Evolutionary conservation across 1,140 invertebrate genomes (phyloP).

Genomic region (Diorhabda carinulata): DNA sequence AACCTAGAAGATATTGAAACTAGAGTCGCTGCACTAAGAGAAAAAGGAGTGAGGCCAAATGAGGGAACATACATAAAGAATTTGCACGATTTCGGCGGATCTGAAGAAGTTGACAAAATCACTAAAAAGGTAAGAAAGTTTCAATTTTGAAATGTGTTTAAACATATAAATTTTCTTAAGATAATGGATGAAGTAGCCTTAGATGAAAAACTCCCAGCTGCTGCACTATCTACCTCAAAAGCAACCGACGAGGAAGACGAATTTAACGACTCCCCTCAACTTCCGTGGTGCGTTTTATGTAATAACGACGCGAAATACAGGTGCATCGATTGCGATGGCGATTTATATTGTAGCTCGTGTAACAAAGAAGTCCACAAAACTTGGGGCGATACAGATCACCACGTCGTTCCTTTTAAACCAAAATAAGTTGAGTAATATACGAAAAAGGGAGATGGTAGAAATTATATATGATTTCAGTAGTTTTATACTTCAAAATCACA

Average conservation of each 20-base stretch:
- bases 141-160: neutral
- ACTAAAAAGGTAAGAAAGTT: conserved; percentile 40
- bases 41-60: conserved; percentile 41
- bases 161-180: conserved; percentile 23
- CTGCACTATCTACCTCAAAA: conserved; percentile 19
- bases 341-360: conserved; percentile 68
- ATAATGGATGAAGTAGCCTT: conserved; percentile 46
- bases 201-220: conserved; percentile 35
- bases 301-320: conserved; percentile 67
- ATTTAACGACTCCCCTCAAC: conserved; percentile 48
- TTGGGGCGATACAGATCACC: conserved; percentile 43
- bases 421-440: neutral
- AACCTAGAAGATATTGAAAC: conserved; percentile 53
- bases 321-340: conserved; percentile 66
- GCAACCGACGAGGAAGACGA: conserved; percentile 26
- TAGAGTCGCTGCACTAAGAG: conserved; percentile 46
- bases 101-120: conserved; percentile 49
- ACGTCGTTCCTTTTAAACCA: conserved; percentile 36
- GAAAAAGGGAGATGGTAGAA: no score
- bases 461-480: no score
- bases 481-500: no score
- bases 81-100: conserved; percentile 45
- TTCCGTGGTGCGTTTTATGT: conserved; percentile 74
- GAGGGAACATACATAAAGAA: conserved; percentile 39
- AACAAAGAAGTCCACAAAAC: conserved; percentile 55